Base-by-base conservation (phyloP, 2,888 invertebrate species). In the Chelonus formosanus region DNA sequence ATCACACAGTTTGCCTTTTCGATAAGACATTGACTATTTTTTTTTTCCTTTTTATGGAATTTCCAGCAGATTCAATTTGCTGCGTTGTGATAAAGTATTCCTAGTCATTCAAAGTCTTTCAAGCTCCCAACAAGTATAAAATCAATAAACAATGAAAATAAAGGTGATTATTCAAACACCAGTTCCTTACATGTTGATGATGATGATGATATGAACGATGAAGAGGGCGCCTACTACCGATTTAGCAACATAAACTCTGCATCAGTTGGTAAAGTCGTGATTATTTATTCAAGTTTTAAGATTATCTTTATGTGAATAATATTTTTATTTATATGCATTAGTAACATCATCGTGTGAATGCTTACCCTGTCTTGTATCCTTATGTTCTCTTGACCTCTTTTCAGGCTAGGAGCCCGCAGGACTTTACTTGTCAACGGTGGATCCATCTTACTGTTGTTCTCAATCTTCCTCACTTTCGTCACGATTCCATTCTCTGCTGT, bases 331-430 rank as follows among this genome's bases (percentile, higher is more conserved):
- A 48, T 45, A 53, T 43, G 1, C 63, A 20, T 20, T 20, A 20
- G 20, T 20, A 20, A 20, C 20, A 20, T 20, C 20, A 20, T 20
- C 20, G 20, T 20, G 20, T 20, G 20, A 58, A 57, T 70, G 89
- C 92, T 92, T 75, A 92, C 92, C 89, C 92, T 87, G 85, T 92
- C 91, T 58, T 90, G 88, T 67, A 92, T 90, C 65, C 91, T 89
- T 74, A 91, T 90, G 79, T 93, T 93, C 81, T 90, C 89, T 83
- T 91, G 92, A 73, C 93, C 93, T 79, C 93, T 88, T 79, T 93
- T 93, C 75, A 93, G 85, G 44, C 90, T 90, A 35, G 93, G 93
- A 76, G 92, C 92, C 72, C 93, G 88, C 70, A 93, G 87, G 56
- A 93, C 89, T 80, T 91, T 90, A 76, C 86, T 87, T 70, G 86